Base-by-base conservation (phyloP, 2,888 invertebrate genomes). In the Dinocampus coccinellae region DNA sequence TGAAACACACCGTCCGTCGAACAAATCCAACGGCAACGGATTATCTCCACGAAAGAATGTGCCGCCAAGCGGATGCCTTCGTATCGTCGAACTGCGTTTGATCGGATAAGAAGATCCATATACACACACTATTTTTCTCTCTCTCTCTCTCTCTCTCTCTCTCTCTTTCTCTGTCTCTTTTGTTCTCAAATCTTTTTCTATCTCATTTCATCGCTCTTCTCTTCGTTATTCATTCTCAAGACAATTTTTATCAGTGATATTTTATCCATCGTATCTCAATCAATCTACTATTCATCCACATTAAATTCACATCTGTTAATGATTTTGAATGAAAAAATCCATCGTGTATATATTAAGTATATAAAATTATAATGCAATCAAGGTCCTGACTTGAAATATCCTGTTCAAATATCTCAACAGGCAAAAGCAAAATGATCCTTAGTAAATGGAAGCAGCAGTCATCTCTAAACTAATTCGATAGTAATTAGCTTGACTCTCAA, bases 391-490 rank as follows among this genome's bases (percentile, higher is more conserved):
- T 11, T 29, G 42, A 9, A 29, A n/a, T 11, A 6, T 29, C 29
- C 16, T 33, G 16, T 9, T 16, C 29, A 20, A 10, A 24, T 24
- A 20, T 47, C 42, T 64, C 29, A 29, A 33, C n/a, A 33, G 42
- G 20, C 20, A 26, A 57, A 70, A n/a, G 57, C 26, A 22, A n/a
- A 34, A 33, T 39, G 34, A 52, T 22, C 62, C 39, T 47, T 69
- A 29, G 69, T n/a, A 47, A 47, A 47, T 66, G 69, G 68, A 74
- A 75, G 68, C 72, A 75, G 68, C 72, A 66, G 79, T 81, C 79
- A 81, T 79, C 77, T 73, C 75, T 58, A 64, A 75, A 73, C 79
- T 82, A 81, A 83, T 82, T 83, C 79, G 79, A 82, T 81, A 78
- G 79, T 78, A 82, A 81, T 82, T 82, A 79, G 77, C 77, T 76